Evolutionary conservation across 2,113 vertebrate genomes (phyloP), one percentile per base, ranked within the genome.

Genomic region (Mandrillus leucophaeus): DNA sequence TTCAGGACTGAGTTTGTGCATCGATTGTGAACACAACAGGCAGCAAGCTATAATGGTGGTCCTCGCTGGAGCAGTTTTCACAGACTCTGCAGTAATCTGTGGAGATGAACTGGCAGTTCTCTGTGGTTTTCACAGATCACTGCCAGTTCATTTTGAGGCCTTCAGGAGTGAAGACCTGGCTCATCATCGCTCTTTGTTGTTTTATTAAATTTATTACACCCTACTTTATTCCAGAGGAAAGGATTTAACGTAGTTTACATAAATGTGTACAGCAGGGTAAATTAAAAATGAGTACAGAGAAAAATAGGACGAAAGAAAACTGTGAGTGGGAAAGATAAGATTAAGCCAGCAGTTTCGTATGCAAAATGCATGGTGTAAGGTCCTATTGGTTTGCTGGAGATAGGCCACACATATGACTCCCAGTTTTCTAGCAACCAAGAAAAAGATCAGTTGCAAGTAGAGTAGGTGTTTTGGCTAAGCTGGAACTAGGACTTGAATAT

Each of bases 181-280:
- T 72, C 59, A 27, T 88, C 35, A 45, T 73, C 59, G 23, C 3
- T 78, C 13, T 93, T 43, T 61, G 23, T 80, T 88, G 20, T 85
- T 88, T 85, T 40, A 10, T 73, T 83, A 50, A 93, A 85, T 70
- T 85, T 76, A 61, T 82, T 86, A 72, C 75, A 80, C 18, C 20
- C 9, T 92, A 50, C 45, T 94, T 92, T n/a, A 73, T 92, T 95
- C 73, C 43, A 94, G 70, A 90, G 83, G 73, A 82, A 94, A 40
- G 30, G 35, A 80, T 52, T 90, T 78, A 87, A 79, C 18, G 14
- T 80, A 91, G n/a, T 6, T 83, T 79, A 68, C 25, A 22, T 84
- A 87, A 95, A 91, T 81, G 72, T 8, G 8, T 50, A 7, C 70
- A 88, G 11, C 30, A 23, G 64, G 20, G 27, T 91, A 96, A 81